Base-by-base conservation (phyloP, 2,113 vertebrate genomes). In the Bujurquina vittata region DNA sequence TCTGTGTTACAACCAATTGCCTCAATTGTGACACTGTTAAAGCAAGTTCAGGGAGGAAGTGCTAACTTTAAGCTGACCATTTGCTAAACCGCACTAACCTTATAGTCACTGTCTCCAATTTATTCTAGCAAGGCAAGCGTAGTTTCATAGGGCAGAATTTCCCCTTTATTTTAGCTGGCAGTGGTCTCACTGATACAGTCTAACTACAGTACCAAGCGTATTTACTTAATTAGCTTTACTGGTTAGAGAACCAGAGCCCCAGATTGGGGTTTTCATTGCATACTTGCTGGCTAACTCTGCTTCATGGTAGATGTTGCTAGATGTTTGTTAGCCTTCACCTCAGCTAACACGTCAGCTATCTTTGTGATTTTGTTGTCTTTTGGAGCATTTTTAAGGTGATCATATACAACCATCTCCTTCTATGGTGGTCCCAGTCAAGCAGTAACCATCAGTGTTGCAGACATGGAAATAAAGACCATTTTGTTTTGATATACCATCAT, bases 261-360 rank as follows among this genome's bases (percentile, higher is more conserved):
- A 69, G 20, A 52, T 31, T 17, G 52, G 43, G 17, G 17, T 49
- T 69, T 69, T 31, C 26, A 15, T 49, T 69, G 22, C 11, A 20
- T 22, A 4, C 10, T 20, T 52, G 23, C 65, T 52, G 17, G 17
- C 5, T 1, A 20, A 49, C 40, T 29, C 22, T 67, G 22, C 40
- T 67, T 67, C 40, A 22, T 18, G 46, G 26, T 49, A 49, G 26
- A 67, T 11, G 40, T 40, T 49, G 40, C 63, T 46, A 69, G 2
- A 7, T 29, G 65, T 29, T 69, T 69, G 65, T 17, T 69, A 69
- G 65, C 3, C 65, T 69, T 0, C 65, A 31, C 17, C 17, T 49
- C 65, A 0, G 2, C 23, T 52, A 31, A 52, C 43, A 17, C 10
- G 0, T 69, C 3, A 1, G 3, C 10, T 43, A 11, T 12, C 11